These are phyloP conservation scores for Campodea augens DNA, from an alignment of 1,140 invertebrate species.

Conservation along the genomic window DNA sequence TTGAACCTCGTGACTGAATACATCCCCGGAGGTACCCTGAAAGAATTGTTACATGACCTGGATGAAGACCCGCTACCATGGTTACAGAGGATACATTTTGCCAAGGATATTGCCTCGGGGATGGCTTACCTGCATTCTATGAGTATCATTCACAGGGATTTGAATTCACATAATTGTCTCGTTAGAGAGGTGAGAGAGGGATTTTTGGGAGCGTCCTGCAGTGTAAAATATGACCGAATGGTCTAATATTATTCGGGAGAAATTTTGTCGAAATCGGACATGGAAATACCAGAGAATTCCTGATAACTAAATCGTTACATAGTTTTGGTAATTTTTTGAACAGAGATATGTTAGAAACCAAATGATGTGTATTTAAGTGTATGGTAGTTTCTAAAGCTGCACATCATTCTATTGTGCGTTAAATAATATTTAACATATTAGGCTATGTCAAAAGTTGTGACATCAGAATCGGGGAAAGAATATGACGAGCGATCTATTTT, in stretches of 20 bases:
- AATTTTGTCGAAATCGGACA: no score
- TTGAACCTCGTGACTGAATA: slow-evolving; percentile 82
- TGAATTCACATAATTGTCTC: slow-evolving; percentile 91
- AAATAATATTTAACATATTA: no score
- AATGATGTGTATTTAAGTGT: no score
- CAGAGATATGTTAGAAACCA: not conserved
- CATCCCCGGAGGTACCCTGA: slow-evolving; percentile 72
- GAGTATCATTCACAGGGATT: slow-evolving; percentile 87
- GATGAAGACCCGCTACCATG: slow-evolving; percentile 51
- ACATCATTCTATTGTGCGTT: no score
- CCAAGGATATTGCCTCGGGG: slow-evolving; percentile 76
- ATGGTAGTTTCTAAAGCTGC: no score
- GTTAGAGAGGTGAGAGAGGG: slow-evolving; percentile 44
- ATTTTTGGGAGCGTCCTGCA: not conserved
- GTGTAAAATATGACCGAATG: no score
- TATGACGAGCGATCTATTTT: no score
- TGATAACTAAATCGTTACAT: no score
- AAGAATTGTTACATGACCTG: slow-evolving; percentile 57
- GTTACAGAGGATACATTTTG: slow-evolving; percentile 62
- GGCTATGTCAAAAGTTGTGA: no score
- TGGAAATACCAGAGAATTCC: not conserved
- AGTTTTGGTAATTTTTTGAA: no score
- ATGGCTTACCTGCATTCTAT: slow-evolving; percentile 85
- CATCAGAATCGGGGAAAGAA: no score
- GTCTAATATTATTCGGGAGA: no score